Percentiles rank a stretch among this genome's conserved stretches.
These are phyloP conservation scores for Elaeidobius kamerunicus DNA, from an alignment of 2,888 invertebrate genomes.

Conservation along the genomic window DNA sequence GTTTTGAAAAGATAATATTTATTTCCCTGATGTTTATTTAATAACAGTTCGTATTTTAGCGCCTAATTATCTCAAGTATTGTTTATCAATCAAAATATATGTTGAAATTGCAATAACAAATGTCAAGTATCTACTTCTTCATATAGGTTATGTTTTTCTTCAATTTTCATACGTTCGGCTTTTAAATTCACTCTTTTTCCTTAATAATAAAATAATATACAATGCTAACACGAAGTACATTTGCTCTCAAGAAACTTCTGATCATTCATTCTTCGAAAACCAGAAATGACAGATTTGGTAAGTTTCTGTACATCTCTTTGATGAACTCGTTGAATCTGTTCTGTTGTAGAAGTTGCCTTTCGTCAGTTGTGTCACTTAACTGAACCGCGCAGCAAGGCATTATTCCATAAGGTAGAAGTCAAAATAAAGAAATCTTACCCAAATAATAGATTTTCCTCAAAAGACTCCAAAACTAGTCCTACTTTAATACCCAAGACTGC, in stretches of 20 bases:
- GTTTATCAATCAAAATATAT: background rate
- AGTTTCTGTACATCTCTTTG: background rate
- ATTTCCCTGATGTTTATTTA: background rate
- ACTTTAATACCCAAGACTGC: constrained; percentile 15
- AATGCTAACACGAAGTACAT: constrained; percentile 19
- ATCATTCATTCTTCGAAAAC: constrained; percentile 9
- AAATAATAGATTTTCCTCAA: constrained; percentile 5
- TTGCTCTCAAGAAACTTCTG: constrained; percentile 14
- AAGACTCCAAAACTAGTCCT: constrained; percentile 12
- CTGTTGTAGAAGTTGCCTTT: constrained; percentile 1
- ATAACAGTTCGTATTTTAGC: background rate
- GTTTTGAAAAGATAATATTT: too few species aligned
- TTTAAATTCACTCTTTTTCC: too few species aligned
- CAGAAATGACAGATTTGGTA: constrained; percentile 9
- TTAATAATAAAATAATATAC: background rate
- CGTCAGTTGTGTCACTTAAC: constrained; percentile 12
- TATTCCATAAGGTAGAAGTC: constrained; percentile 4
- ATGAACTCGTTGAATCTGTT: background rate
- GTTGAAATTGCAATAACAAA: background rate
- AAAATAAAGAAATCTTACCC: constrained; percentile 6
- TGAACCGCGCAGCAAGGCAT: background rate
- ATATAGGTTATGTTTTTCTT: background rate
- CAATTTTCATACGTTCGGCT: background rate
- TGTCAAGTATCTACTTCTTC: too few species aligned
- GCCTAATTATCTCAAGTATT: background rate